Conservation (phyloP, 2,113 vertebrate species). For the Sapayoa aenigma region DNA sequence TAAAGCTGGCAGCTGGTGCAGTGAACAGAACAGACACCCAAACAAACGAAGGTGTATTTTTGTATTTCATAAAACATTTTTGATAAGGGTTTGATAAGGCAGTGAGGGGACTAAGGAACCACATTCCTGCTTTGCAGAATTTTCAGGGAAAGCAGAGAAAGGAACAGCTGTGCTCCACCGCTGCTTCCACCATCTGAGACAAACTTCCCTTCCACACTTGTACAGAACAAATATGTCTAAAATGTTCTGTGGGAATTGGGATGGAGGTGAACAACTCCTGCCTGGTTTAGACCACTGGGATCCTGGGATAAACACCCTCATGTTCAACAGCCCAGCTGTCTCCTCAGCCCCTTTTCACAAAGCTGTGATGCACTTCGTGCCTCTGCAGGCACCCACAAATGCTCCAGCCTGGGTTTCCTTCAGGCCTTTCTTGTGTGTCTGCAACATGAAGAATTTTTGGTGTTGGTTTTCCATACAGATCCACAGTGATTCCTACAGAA, state of each 20-base stretch:
- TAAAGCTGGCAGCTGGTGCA: background rate
- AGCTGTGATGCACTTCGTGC: background rate
- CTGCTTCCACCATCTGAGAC: background rate
- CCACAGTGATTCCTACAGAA: background rate
- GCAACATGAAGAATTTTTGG: background rate
- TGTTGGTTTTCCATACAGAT: background rate
- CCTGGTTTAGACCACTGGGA: background rate
- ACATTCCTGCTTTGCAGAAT: background rate
- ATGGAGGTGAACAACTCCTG: background rate
- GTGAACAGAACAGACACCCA: background rate
- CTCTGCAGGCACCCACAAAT: background rate
- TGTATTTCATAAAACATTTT: background rate
- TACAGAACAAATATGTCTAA: rapidly evolving
- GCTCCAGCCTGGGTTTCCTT: background rate
- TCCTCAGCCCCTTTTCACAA: background rate
- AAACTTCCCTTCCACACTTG: background rate
- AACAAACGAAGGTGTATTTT: background rate
- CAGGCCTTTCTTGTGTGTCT: background rate
- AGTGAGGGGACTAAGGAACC: background rate
- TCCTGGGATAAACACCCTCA: background rate
- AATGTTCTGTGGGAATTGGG: background rate
- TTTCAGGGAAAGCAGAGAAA: background rate
- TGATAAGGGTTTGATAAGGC: background rate
- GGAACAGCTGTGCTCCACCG: background rate
- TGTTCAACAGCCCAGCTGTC: background rate